These are phyloP conservation scores for Aleadryas rufinucha DNA, from an alignment of 2,113 vertebrate species.

Conservation along the genomic window DNA sequence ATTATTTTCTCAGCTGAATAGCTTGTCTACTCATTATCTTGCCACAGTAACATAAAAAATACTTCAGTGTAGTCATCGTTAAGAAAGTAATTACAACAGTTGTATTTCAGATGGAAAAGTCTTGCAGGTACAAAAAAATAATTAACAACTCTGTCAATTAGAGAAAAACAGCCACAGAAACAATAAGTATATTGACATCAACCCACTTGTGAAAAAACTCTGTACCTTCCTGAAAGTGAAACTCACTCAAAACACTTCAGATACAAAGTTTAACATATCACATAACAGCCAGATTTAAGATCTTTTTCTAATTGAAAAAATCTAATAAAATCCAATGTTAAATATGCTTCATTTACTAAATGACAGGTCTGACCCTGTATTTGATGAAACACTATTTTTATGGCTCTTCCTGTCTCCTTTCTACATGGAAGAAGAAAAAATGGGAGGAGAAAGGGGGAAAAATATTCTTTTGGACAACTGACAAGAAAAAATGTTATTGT, in stretches of 20 bases:
- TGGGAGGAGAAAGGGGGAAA: background rate
- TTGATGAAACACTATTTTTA: background rate
- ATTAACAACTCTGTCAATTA: background rate
- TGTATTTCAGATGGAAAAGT: background rate
- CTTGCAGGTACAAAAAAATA: conserved; percentile 31
- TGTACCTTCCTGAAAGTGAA: background rate
- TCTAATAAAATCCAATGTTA: background rate
- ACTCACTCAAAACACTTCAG: background rate
- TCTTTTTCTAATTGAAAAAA: background rate
- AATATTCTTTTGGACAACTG: background rate
- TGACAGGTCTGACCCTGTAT: background rate
- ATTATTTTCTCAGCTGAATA: conserved; percentile 39
- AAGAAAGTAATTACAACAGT: background rate
- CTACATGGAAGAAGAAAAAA: background rate
- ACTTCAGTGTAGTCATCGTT: background rate
- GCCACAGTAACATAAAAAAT: background rate
- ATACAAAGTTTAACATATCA: background rate
- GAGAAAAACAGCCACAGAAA: background rate
- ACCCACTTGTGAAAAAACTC: background rate
- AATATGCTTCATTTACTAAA: background rate
- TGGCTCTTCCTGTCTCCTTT: background rate
- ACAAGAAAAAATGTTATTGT: background rate
- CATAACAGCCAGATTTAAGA: background rate
- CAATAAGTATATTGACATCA: background rate
- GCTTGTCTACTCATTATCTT: background rate